A percentile compares a stretch with the other conserved stretches of the same genome.
Evolutionary conservation across 2,888 invertebrate species (phyloP).

Genomic region (Seira ritae): DNA sequence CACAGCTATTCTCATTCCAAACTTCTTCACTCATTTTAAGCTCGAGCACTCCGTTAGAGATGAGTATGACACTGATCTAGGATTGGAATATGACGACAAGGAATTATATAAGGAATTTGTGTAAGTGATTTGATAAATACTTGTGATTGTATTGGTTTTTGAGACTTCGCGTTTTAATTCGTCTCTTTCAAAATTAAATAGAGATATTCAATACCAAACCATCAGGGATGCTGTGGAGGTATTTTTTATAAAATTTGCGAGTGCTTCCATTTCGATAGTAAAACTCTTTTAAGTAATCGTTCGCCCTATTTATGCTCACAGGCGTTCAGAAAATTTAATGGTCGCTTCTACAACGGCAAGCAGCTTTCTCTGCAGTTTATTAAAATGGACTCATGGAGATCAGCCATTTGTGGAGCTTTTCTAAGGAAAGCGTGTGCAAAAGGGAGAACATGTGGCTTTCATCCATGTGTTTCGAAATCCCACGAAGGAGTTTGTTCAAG

Average conservation of each 20-base stretch:
- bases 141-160: constrained; percentile 9
- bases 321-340: constrained; percentile 86
- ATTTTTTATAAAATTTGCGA: background rate
- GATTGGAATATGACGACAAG: constrained; percentile 88
- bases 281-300: no score
- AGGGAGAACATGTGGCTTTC: constrained; percentile 90
- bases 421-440: constrained; percentile 87
- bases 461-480: constrained; percentile 94
- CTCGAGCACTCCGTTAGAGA: constrained; percentile 84
- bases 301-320: no score
- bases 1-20: constrained; percentile 84
- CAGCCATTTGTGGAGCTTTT: constrained; percentile 92
- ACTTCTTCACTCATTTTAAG: constrained; percentile 90
- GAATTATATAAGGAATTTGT: constrained; percentile 87
- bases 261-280: no score
- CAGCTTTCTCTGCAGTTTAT: constrained; percentile 83
- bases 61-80: constrained; percentile 88
- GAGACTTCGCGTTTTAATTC: background rate
- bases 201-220: constrained; percentile 87
- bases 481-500: constrained; percentile 78
- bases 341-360: constrained; percentile 91
- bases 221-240: constrained; percentile 81
- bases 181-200: no score
- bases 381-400: constrained; percentile 86
- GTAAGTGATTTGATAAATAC: constrained; percentile 72